Base-by-base conservation (phyloP, 2,797 vertebrate genomes). In the Danio aesculapii region DNA sequence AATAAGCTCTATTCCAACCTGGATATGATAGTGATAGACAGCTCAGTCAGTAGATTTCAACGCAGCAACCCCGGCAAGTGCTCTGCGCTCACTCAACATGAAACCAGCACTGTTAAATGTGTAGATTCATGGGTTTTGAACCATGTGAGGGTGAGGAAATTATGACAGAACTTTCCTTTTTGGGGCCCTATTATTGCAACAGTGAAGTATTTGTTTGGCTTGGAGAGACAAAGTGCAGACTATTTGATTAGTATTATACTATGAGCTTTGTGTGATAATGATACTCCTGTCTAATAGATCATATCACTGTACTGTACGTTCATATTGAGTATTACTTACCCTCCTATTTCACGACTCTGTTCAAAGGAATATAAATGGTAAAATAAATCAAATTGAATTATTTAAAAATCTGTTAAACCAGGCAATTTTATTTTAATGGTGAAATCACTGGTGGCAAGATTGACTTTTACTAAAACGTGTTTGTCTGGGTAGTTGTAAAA, bases 181-280 rank as follows among this genome's bases (percentile, higher is more conserved):
- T 11, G 57, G 55, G 59, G 19, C 69, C 10, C 53, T 78, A 8
- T 78, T 74, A 52, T 59, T 73, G 17, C 52, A 68, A 49, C 61
- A 39, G 19, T 44, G 8, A 82, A 44, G 43, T 74, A 61, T 83
- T 74, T 76, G 46, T 81, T 81, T 83, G 47, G 55, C 62, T 72
- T 83, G 75, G 63, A 49, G 5, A 62, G 46, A 74, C 41, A 58
- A 10, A 73, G 21, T 14, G 49, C 75, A 73, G 46, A 21, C 17
- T 47, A 11, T 13, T 12, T 67, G 62, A 68, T 52, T 78, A 73
- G 21, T 53, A 64, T 72, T 39, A 49, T 59, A 46, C 67, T 72
- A 50, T 41, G 43, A 72, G 55, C 19, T 50, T 47, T 39, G 63
- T 72, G 49, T 57, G 58, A 80, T 79, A 63, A 72, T 47, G 68